phyloP scores from a whole-genome alignment of 2,797 vertebrate species.

The Hippoglossus hippoglossus region DNA sequence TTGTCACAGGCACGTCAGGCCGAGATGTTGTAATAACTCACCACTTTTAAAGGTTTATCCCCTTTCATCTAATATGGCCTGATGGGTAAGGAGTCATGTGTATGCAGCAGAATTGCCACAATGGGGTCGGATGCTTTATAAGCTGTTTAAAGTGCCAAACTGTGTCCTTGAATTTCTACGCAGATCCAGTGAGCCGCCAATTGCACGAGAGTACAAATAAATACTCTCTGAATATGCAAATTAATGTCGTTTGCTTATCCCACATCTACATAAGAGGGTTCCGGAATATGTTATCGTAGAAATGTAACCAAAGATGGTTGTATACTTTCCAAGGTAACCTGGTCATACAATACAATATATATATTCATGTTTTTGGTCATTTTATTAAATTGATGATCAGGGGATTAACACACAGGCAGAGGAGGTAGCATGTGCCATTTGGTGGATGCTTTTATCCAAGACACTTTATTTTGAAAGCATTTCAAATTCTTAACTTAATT shows the following conservation, averaged over 20 bases:
- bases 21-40: slow-evolving; percentile 81
- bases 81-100: slow-evolving; percentile 48
- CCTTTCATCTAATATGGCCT: slow-evolving; percentile 58
- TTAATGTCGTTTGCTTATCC: slow-evolving; percentile 4
- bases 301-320: slow-evolving; percentile 6
- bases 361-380: slow-evolving; percentile 1
- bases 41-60: slow-evolving; percentile 72
- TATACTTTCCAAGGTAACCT: slow-evolving; percentile 21
- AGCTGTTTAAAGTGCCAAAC: slow-evolving; percentile 24
- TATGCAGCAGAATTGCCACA: slow-evolving; percentile 33
- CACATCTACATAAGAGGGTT: background rate
- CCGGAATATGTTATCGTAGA: background rate
- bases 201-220: slow-evolving; percentile 1
- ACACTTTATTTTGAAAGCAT: background rate
- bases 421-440: background rate
- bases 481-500: too few relatives aligned
- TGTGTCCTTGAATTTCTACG: slow-evolving; percentile 38
- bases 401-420: background rate
- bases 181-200: slow-evolving; percentile 8
- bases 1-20: slow-evolving; percentile 79
- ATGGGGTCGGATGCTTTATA: slow-evolving; percentile 51
- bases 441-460: slow-evolving; percentile 9
- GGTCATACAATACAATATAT: background rate
- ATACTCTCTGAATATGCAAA: slow-evolving; percentile 38
- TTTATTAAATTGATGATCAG: slow-evolving; percentile 2